Conservation (phyloP, 2,888 invertebrate genomes). For the Orchestes rusci region DNA sequence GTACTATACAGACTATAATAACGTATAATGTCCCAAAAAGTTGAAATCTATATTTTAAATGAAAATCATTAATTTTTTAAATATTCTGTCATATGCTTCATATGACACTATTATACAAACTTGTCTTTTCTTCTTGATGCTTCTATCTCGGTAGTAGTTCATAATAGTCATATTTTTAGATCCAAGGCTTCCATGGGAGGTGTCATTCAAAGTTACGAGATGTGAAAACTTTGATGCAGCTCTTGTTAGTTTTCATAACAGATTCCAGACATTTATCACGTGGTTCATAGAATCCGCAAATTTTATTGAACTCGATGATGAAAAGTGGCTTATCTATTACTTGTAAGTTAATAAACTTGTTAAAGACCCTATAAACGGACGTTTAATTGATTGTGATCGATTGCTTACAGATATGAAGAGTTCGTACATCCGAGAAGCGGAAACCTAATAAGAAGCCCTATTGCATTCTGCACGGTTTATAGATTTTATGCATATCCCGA, state of each 20-base stretch:
- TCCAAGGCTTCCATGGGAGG: slow-evolving; percentile 47
- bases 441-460: slow-evolving; percentile 59
- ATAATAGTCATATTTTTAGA: slow-evolving; percentile 13
- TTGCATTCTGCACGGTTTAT: slow-evolving; percentile 88
- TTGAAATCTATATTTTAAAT: no score
- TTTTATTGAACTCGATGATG: slow-evolving; percentile 88
- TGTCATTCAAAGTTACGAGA: no score
- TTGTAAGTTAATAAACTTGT: slow-evolving; percentile 50
- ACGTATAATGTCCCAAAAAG: no score
- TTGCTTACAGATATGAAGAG: slow-evolving; percentile 58
- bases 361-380: background rate
- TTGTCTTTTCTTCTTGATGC: no score
- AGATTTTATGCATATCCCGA: slow-evolving; percentile 91
- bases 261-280: slow-evolving; percentile 83
- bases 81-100: no score
- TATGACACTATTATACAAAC: no score
- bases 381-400: background rate
- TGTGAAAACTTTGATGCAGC: no score
- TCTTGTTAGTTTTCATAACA: slow-evolving; percentile 67
- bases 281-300: slow-evolving; percentile 97
- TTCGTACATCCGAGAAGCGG: slow-evolving; percentile 54
- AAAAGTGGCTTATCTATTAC: slow-evolving; percentile 83
- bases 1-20: no score
- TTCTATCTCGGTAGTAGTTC: no score
- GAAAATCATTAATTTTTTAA: no score